Percentiles rank a stretch among this genome's conserved stretches.
These are phyloP conservation scores for Cordylochernes scorpioides DNA, from an alignment of 2,888 invertebrate species.

Conservation along the genomic window DNA sequence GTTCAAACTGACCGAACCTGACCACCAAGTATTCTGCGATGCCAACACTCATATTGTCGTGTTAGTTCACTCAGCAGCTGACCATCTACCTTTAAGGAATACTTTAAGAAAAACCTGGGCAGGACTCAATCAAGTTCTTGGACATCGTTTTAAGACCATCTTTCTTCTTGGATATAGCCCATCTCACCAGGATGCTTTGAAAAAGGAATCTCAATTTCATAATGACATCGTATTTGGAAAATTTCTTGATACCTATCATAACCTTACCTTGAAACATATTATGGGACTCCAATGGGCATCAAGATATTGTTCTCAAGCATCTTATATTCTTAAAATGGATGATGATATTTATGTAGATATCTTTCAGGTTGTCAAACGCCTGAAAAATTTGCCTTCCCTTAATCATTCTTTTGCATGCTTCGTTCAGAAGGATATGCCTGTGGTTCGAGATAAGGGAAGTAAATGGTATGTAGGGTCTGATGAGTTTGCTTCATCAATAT, in stretches of 20 bases:
- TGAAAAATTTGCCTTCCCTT: no score
- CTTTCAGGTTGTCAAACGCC: constrained; percentile 5
- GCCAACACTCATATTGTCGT: no score
- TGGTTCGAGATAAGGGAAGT: constrained; percentile 32
- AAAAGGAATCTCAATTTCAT: constrained; percentile 28
- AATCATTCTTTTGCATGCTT: constrained; percentile 8
- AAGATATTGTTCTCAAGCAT: constrained; percentile 38
- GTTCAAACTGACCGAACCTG: no score
- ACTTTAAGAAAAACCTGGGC: constrained; percentile 47
- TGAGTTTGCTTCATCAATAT: constrained; percentile 34
- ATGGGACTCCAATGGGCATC: constrained; percentile 51
- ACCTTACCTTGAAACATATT: constrained; percentile 57
- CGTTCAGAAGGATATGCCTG: constrained; percentile 9
- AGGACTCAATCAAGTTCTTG: no score
- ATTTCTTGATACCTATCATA: constrained; percentile 46
- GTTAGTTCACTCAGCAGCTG: constrained; percentile 39
- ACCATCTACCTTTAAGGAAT: constrained; percentile 34
- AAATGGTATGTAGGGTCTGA: constrained; percentile 49
- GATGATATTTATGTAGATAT: constrained; percentile 46
- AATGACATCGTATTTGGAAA: constrained; percentile 47
- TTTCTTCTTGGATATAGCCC: constrained; percentile 37
- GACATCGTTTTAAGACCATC: constrained; percentile 29
- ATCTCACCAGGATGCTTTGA: constrained; percentile 21
- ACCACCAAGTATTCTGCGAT: no score
- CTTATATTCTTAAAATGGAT: constrained; percentile 43